Percentiles rank a stretch among this genome's conserved stretches.
These are phyloP conservation scores for Chelonoidis abingdonii DNA, from an alignment of 2,113 vertebrate species.

Conservation along the genomic window DNA sequence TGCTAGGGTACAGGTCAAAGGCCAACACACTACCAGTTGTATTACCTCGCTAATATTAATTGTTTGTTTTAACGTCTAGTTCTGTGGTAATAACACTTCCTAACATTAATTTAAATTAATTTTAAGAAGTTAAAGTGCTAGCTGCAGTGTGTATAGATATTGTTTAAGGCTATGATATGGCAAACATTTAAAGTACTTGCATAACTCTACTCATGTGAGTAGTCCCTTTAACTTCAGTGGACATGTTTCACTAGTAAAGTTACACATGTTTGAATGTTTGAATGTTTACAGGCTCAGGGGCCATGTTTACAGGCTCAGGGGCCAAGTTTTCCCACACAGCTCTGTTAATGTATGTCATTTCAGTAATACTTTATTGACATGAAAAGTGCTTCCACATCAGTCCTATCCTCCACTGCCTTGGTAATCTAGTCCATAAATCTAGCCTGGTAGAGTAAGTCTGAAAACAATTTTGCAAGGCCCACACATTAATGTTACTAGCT, in stretches of 20 bases:
- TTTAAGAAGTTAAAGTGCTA: too few species aligned
- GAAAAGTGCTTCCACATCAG: neutral
- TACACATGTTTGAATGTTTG: neutral
- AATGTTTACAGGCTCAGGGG: neutral
- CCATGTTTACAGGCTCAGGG: neutral
- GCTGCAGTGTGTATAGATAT: too few species aligned
- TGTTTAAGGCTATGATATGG: too few species aligned
- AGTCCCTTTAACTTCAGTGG: neutral
- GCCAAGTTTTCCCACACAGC: neutral
- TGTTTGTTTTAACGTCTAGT: too few species aligned
- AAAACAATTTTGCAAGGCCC: neutral
- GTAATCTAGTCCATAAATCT: neutral
- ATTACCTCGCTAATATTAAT: too few species aligned
- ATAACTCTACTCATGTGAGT: too few species aligned
- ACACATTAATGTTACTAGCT: neutral
- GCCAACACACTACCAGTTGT: too few species aligned
- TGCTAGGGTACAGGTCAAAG: too few species aligned
- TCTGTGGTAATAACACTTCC: too few species aligned
- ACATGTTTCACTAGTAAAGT: neutral
- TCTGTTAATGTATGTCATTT: neutral
- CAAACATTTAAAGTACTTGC: too few species aligned
- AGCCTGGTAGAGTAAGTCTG: neutral
- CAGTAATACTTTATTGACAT: neutral
- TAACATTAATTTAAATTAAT: too few species aligned
- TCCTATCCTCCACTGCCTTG: neutral